Evolutionary conservation across 2,113 vertebrate genomes (phyloP), one percentile per base, ranked within the genome.

Genomic region (Notothenia coriiceps): DNA sequence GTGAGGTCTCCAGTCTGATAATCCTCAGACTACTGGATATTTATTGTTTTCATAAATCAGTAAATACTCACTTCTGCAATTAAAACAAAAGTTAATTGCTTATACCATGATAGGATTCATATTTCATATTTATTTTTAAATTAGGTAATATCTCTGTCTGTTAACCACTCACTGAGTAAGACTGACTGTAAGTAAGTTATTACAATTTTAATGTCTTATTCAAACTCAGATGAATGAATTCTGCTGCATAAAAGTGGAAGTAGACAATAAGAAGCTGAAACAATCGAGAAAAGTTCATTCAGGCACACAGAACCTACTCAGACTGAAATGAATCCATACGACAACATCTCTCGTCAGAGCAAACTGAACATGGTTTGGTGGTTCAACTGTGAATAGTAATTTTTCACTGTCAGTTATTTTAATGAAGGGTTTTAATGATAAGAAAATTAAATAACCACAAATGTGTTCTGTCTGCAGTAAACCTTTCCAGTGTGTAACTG

Each of bases 351-450:
- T 75, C 57, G 51, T 82, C 70, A 69, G 65, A 63, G 56, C 29
- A 62, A 66, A 66, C 55, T 57, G 74, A 72, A 73, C 70, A 79
- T 52, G 61, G 49, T 59, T 80, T 52, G 33, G 43, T 75, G 18
- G 56, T 62, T 77, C n/a, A 64, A 18, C 60, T 63, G 56, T 55
- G 52, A 33, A 57, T 4, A 11, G 46, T 62, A 49, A 70, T 69
- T 69, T 63, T 51, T 54, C 44, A 35, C 67, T 67, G 70, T 81
- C 66, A 70, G 29, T 63, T 57, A 5, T 40, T 72, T 44, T 62
- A 54, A 72, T 82, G 65, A 80, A 80, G 15, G 54, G 12, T 22
- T 74, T 50, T 77, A 14, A 62, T 46, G 79, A 72, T 64, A 70
- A 77, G n/a, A 62, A 33, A 85, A 67, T 84, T n/a, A 46, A 74